Evolutionary conservation across 2,888 invertebrate genomes (phyloP).

Genomic region (Nemotelus nigrinus): DNA sequence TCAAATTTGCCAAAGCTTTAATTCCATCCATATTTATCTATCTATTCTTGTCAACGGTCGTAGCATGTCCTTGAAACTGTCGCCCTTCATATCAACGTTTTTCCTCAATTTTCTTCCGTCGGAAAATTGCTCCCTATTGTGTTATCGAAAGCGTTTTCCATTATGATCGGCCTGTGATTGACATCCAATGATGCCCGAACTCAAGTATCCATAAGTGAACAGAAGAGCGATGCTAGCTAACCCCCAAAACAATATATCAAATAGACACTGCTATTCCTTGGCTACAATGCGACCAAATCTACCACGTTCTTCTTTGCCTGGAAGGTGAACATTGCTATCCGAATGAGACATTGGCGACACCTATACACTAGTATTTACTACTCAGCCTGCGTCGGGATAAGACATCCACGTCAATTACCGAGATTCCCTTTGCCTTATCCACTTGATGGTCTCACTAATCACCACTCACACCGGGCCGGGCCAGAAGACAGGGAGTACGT

Average conservation of each 20-base stretch:
- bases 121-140: slow-evolving; percentile 48
- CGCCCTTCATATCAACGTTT: slow-evolving; percentile 11
- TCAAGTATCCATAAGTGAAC: slow-evolving; percentile 31
- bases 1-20: not conserved
- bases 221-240: not conserved
- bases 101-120: not conserved
- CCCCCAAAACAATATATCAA: slow-evolving; percentile 27
- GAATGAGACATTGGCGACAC: slow-evolving; percentile 31
- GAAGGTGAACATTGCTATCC: slow-evolving; percentile 17
- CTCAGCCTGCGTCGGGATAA: slow-evolving; percentile 12
- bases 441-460: slow-evolving; percentile 41
- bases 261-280: not conserved
- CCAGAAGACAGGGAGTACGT: slow-evolving; percentile 20
- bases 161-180: slow-evolving; percentile 46
- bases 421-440: slow-evolving; percentile 38
- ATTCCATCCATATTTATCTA: slow-evolving; percentile 9
- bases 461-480: slow-evolving; percentile 9
- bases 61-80: slow-evolving; percentile 17
- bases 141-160: slow-evolving; percentile 35
- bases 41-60: slow-evolving; percentile 10
- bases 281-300: not conserved
- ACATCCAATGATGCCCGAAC: slow-evolving; percentile 42
- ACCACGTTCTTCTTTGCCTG: slow-evolving; percentile 5
- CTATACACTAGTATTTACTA: slow-evolving; percentile 15
- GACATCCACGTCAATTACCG: slow-evolving; percentile 40